Conservation (phyloP, 2,888 invertebrate species). For the Antitype chi region DNA sequence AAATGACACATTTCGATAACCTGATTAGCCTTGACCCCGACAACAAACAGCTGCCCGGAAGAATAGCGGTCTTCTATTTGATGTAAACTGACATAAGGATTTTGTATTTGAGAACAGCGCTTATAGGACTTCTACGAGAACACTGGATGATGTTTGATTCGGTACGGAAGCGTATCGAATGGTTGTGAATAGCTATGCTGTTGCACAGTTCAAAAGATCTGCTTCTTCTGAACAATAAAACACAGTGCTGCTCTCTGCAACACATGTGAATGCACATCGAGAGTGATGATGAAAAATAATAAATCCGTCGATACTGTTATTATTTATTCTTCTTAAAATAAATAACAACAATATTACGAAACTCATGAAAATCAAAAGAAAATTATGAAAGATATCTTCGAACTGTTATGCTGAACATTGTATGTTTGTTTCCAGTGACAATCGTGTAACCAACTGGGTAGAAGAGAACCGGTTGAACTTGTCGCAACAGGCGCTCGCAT, state of each 20-base stretch:
- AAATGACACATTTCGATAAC: too few relatives aligned
- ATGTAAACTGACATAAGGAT: too few relatives aligned
- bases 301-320: too few relatives aligned
- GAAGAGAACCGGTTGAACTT: constrained; percentile 86
- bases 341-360: neutral
- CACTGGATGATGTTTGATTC: too few relatives aligned
- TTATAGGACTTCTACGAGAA: too few relatives aligned
- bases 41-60: too few relatives aligned
- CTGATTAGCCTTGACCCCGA: too few relatives aligned
- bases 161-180: too few relatives aligned
- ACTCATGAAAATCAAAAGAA: neutral
- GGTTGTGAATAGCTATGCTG: neutral
- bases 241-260: neutral
- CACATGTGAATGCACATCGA: neutral
- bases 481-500: constrained; percentile 91
- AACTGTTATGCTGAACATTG: neutral
- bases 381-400: neutral
- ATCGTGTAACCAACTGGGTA: constrained; percentile 83
- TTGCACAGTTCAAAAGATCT: neutral
- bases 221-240: neutral
- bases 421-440: constrained; percentile 69
- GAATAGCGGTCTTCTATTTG: too few relatives aligned
- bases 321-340: neutral
- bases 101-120: too few relatives aligned
- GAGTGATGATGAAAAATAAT: too few relatives aligned